These are phyloP conservation scores for Catocala fraxini DNA, from an alignment of 2,888 invertebrate species.

Conservation along the genomic window DNA sequence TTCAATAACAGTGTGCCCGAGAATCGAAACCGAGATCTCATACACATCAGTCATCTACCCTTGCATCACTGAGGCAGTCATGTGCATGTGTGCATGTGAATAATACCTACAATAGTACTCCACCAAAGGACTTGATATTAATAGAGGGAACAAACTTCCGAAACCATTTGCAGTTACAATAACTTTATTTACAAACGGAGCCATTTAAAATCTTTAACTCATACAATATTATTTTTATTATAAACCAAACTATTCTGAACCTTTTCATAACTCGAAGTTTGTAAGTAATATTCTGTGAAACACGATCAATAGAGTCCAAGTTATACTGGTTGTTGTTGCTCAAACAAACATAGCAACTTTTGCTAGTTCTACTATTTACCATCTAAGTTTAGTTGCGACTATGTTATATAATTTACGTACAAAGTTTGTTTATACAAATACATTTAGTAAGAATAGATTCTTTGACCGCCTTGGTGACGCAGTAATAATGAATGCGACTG, in stretches of 20 bases:
- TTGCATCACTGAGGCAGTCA: too few species aligned
- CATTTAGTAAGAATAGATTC: background rate
- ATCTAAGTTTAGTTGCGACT: conserved; percentile 17
- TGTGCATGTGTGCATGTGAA: too few species aligned
- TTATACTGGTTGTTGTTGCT: conserved; percentile 4
- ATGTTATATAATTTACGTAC: conserved; percentile 9
- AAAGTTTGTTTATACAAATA: conserved; percentile 5
- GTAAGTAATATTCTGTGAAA: background rate
- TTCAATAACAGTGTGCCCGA: too few species aligned
- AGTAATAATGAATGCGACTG: too few species aligned
- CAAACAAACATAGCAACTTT: conserved; percentile 15
- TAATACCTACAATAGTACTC: too few species aligned
- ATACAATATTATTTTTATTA: conserved; percentile 11
- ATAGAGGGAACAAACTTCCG: background rate
- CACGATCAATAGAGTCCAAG: conserved; percentile 5
- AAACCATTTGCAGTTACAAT: background rate
- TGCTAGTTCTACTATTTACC: conserved; percentile 15
- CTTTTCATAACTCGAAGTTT: background rate
- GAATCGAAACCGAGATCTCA: too few species aligned
- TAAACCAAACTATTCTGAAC: conserved; percentile 14
- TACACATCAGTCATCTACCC: too few species aligned
- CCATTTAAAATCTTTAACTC: conserved; percentile 8
- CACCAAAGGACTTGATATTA: too few species aligned
- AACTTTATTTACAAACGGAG: conserved; percentile 6
- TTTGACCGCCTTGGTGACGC: too few species aligned